Conservation (phyloP, 2,797 vertebrate genomes). For the Agapornis canus region DNA sequence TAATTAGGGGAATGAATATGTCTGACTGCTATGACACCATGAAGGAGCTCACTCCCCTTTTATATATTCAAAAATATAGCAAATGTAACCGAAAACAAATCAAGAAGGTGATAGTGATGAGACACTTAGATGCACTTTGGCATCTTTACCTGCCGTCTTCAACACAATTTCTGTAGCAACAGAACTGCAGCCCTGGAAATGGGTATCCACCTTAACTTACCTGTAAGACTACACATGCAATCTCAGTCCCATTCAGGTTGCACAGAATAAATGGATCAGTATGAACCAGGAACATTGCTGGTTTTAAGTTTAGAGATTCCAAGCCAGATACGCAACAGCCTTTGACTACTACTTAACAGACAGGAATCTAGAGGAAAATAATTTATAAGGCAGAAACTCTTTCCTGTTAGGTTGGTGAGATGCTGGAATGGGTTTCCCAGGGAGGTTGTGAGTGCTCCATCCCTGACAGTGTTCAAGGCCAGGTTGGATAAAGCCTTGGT, state of each 20-base stretch:
- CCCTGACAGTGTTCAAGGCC: too few relatives aligned
- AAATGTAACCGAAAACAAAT: background rate
- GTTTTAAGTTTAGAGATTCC: background rate
- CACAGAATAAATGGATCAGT: background rate
- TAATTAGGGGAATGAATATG: background rate
- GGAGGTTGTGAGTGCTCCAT: too few relatives aligned
- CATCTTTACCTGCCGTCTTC: background rate
- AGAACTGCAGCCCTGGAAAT: accelerated
- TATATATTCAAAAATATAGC: background rate
- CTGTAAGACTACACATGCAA: background rate
- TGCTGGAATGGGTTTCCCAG: too few relatives aligned
- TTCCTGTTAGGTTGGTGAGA: too few relatives aligned
- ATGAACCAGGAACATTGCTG: background rate
- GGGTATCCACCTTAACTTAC: background rate
- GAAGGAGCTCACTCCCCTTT: background rate
- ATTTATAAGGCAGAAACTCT: too few relatives aligned
- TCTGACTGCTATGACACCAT: background rate
- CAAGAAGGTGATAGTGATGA: background rate
- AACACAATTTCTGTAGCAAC: background rate
- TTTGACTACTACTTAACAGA: background rate
- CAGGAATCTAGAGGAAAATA: background rate
- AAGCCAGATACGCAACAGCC: background rate
- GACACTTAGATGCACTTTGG: background rate
- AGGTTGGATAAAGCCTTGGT: too few relatives aligned
- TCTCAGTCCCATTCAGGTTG: background rate